Evolutionary conservation across 2,888 invertebrate species (phyloP).

Genomic region (Escarpia spicata): DNA sequence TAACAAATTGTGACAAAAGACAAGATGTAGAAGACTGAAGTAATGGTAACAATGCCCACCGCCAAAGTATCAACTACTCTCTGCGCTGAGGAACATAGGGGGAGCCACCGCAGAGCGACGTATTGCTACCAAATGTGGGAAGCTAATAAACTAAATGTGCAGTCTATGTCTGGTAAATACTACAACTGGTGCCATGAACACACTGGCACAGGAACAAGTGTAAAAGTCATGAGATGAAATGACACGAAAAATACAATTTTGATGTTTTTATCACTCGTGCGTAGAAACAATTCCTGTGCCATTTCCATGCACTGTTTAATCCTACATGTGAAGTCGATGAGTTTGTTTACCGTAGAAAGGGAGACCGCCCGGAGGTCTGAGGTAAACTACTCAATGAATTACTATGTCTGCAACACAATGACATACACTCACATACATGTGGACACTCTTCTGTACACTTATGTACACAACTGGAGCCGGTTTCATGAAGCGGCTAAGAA

Average conservation of each 20-base stretch:
- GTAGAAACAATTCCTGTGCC: neutral
- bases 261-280: neutral
- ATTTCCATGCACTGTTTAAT: neutral
- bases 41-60: neutral
- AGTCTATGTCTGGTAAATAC: neutral
- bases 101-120: neutral
- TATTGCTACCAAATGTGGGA: neutral
- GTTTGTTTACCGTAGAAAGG: neutral
- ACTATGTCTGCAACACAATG: neutral
- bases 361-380: neutral
- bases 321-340: neutral
- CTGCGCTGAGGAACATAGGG: neutral
- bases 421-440: neutral
- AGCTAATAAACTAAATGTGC: neutral
- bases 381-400: neutral
- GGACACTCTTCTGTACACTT: neutral
- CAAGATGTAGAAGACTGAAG: neutral
- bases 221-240: neutral
- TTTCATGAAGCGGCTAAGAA: no score
- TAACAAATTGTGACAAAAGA: neutral
- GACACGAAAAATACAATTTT: neutral
- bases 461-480: no score
- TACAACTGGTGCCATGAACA: neutral
- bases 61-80: neutral
- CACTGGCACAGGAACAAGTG: neutral